Evolutionary conservation across 2,797 vertebrate genomes (phyloP).

Genomic region (Siniperca scherzeri): DNA sequence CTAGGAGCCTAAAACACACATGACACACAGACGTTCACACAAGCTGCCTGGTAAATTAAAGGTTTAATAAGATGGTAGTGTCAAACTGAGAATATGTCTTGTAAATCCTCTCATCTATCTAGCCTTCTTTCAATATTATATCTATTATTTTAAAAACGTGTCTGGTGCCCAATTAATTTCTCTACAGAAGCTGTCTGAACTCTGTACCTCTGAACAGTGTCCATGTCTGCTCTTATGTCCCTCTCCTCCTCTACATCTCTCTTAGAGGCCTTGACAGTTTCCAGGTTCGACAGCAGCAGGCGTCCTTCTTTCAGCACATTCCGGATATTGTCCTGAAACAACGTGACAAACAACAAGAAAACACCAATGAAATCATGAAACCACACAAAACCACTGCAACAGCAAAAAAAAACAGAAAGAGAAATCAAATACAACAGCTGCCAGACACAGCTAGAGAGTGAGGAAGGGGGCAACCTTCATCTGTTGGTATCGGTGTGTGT

Average conservation of each 20-base stretch:
- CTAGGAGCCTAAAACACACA: constrained; percentile 88
- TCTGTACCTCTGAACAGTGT: constrained; percentile 91
- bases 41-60: neutral
- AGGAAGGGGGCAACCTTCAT: constrained; percentile 88
- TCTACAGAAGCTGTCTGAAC: neutral
- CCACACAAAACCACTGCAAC: too few relatives aligned
- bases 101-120: neutral
- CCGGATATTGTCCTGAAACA: constrained; percentile 90
- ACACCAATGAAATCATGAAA: neutral
- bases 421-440: neutral
- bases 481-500: constrained; percentile 91
- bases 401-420: neutral
- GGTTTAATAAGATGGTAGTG: neutral
- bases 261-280: constrained; percentile 85
- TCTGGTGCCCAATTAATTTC: neutral
- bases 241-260: constrained; percentile 79
- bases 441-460: neutral
- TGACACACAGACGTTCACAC: neutral
- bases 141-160: neutral
- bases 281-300: constrained; percentile 90
- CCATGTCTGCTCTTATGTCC: constrained; percentile 89
- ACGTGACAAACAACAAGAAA: neutral
- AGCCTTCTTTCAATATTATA: neutral
- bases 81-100: neutral
- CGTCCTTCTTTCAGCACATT: constrained; percentile 92